Percentiles rank a stretch among this genome's conserved stretches.
Conservation (phyloP, 2,113 vertebrate genomes). For the Strix uralensis region DNA sequence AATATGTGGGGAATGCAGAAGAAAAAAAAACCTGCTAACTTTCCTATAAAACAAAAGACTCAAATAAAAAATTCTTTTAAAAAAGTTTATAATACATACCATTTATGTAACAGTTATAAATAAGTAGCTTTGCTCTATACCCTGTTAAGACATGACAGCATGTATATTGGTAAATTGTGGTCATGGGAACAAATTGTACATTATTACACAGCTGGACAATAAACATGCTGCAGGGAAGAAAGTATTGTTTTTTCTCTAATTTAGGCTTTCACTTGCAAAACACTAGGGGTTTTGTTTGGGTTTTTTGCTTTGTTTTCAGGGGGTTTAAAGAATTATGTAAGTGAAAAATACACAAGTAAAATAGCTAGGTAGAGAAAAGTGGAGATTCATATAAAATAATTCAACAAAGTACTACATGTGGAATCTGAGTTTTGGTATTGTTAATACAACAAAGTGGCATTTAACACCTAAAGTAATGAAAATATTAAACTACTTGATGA, state of each 20-base stretch:
- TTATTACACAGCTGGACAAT: not conserved
- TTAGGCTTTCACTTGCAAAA: not conserved
- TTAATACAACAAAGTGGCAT: not conserved
- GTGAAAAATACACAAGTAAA: not conserved
- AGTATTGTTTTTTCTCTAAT: not conserved
- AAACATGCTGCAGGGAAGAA: not conserved
- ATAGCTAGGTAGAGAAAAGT: not conserved
- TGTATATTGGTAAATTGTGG: not conserved
- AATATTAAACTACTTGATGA: not conserved
- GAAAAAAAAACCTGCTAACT: not conserved
- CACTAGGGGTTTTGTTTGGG: fast-evolving
- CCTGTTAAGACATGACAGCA: not conserved
- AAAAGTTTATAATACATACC: not conserved
- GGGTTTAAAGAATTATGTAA: not conserved
- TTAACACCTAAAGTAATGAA: not conserved
- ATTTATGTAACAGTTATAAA: not conserved
- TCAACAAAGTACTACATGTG: not conserved
- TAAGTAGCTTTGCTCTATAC: not conserved
- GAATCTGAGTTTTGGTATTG: not conserved
- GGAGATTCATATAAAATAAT: not conserved
- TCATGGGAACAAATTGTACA: not conserved
- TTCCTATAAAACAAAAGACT: not conserved
- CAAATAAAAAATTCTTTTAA: not conserved
- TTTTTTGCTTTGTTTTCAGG: not conserved
- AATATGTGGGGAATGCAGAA: not conserved